These are phyloP conservation scores for Microtus oregoni DNA, from an alignment of 2,113 vertebrate genomes.

Conservation along the genomic window DNA sequence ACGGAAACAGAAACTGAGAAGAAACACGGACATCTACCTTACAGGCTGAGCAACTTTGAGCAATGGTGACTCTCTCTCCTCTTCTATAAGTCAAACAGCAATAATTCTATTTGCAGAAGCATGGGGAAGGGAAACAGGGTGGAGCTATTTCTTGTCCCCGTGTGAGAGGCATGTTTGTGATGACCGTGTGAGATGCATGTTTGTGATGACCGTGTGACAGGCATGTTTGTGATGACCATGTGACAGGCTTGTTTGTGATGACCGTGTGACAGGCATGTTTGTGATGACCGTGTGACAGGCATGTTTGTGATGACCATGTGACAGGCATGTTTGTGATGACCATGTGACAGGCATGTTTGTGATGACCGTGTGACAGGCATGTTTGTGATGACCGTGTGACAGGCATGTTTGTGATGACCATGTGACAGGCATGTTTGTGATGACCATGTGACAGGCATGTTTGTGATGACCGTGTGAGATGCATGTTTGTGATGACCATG, in stretches of 20 bases:
- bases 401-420: too few species aligned
- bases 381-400: too few species aligned
- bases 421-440: too few species aligned
- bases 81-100: background rate
- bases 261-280: background rate
- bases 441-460: background rate
- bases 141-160: background rate
- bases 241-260: background rate
- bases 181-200: background rate
- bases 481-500: background rate
- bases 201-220: background rate
- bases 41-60: background rate
- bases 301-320: too few species aligned
- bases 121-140: background rate
- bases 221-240: background rate
- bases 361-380: background rate
- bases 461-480: background rate
- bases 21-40: background rate
- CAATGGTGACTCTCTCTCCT: background rate
- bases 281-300: too few species aligned
- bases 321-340: too few species aligned
- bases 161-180: background rate
- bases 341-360: background rate
- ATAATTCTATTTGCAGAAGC: background rate
- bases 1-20: background rate